Evolutionary conservation across 2,113 vertebrate genomes (phyloP).

Genomic region (Ceyx cyanopectus): DNA sequence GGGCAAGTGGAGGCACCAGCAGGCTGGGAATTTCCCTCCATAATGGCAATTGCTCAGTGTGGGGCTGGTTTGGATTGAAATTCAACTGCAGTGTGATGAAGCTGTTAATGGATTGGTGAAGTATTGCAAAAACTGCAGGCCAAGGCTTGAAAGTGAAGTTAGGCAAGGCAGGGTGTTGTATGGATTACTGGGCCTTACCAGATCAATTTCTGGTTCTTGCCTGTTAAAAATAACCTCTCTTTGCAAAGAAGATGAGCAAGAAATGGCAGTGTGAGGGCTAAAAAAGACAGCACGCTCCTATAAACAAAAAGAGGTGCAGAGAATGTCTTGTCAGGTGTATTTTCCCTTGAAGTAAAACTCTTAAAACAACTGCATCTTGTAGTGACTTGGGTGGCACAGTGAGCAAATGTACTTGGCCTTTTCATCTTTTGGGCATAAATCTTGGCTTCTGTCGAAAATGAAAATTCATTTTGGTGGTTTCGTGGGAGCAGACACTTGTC

Average conservation of each 20-base stretch:
- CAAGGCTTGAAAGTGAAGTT: background rate
- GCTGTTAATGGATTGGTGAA: background rate
- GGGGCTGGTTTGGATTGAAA: background rate
- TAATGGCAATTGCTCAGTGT: background rate
- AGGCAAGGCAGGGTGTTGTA: background rate
- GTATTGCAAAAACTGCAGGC: background rate
- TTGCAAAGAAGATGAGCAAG: background rate
- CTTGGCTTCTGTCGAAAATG: slow-evolving; percentile 21
- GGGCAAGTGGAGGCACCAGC: background rate
- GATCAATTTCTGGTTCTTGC: background rate
- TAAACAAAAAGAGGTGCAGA: slow-evolving; percentile 16
- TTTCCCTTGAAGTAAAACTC: slow-evolving; percentile 7
- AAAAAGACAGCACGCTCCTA: background rate
- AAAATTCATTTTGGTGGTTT: slow-evolving; percentile 55
- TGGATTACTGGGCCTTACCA: background rate
- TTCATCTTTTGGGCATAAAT: slow-evolving; percentile 20
- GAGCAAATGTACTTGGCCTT: background rate
- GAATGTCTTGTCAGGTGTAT: background rate
- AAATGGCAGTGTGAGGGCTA: background rate
- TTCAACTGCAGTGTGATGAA: background rate
- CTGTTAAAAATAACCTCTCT: background rate
- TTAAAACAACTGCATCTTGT: background rate
- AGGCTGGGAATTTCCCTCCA: background rate
- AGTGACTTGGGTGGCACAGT: slow-evolving; percentile 1
- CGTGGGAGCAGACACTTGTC: slow-evolving; percentile 45